Evolutionary conservation across 1,140 invertebrate genomes (phyloP).

Genomic region (Fopius arisanus): DNA sequence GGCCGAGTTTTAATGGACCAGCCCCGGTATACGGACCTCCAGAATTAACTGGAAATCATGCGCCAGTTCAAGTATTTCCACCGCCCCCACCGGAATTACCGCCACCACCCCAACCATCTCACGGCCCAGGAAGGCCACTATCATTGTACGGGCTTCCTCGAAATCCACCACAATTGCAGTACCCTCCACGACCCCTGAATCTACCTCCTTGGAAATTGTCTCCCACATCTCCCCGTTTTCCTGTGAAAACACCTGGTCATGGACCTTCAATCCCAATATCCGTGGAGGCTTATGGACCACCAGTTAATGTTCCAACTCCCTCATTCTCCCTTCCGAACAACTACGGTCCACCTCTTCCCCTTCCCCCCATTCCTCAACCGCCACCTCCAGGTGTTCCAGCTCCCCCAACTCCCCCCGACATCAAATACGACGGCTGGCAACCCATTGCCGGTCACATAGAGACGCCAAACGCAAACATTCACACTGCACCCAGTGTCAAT

Average conservation of each 20-base stretch:
- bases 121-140: constrained; percentile 54
- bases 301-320: constrained; percentile 57
- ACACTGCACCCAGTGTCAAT: constrained; percentile 37
- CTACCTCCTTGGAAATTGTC: constrained; percentile 53
- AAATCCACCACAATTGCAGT: constrained; percentile 47
- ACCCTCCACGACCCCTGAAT: constrained; percentile 44
- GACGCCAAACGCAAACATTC: constrained; percentile 44
- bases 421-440: constrained; percentile 84
- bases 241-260: constrained; percentile 49
- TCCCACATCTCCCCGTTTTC: constrained; percentile 50
- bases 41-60: constrained; percentile 53
- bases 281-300: constrained; percentile 55
- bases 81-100: constrained; percentile 57
- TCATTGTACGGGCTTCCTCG: constrained; percentile 58
- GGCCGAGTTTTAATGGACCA: constrained; percentile 47
- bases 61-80: constrained; percentile 56
- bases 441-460: constrained; percentile 74
- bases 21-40: constrained; percentile 60
- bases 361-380: constrained; percentile 55
- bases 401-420: constrained; percentile 76
- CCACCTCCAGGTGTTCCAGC: constrained; percentile 73
- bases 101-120: constrained; percentile 53
- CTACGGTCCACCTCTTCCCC: constrained; percentile 56
- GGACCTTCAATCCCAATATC: constrained; percentile 54
- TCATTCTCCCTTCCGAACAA: constrained; percentile 63